Conservation (phyloP, 2,797 vertebrate genomes). For the Momotus momota region DNA sequence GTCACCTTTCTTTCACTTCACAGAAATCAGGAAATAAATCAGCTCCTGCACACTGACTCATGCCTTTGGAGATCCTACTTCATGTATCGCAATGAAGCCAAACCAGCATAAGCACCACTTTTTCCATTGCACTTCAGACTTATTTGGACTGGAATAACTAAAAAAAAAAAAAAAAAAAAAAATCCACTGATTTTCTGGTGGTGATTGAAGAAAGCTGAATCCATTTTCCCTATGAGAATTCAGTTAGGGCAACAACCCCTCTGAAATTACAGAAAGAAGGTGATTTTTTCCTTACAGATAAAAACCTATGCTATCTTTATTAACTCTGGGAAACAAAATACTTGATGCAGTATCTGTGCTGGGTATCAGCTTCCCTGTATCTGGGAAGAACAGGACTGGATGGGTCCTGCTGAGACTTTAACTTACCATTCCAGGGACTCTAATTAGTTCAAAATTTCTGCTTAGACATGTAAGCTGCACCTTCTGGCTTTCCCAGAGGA, state of each 20-base stretch:
- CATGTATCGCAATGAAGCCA: not conserved
- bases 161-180: not conserved
- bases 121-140: not conserved
- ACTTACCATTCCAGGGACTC: not conserved
- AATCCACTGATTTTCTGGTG: not conserved
- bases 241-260: not conserved
- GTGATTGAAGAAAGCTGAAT: not conserved
- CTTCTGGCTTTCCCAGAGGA: not conserved
- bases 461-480: not conserved
- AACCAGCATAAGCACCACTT: not conserved
- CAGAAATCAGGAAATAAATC: constrained; percentile 7
- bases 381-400: not conserved
- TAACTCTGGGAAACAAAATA: not conserved
- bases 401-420: not conserved
- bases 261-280: not conserved
- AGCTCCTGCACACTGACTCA: not conserved
- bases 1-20: not conserved
- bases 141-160: not conserved
- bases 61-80: not conserved
- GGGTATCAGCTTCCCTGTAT: not conserved
- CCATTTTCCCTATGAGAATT: not conserved
- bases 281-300: not conserved
- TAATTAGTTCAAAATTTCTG: constrained; percentile 8
- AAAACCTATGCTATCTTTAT: not conserved
- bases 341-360: not conserved